A percentile compares a stretch with the other conserved stretches of the same genome.
Conservation (phyloP, 1,140 invertebrate species). For the Fopius arisanus region DNA sequence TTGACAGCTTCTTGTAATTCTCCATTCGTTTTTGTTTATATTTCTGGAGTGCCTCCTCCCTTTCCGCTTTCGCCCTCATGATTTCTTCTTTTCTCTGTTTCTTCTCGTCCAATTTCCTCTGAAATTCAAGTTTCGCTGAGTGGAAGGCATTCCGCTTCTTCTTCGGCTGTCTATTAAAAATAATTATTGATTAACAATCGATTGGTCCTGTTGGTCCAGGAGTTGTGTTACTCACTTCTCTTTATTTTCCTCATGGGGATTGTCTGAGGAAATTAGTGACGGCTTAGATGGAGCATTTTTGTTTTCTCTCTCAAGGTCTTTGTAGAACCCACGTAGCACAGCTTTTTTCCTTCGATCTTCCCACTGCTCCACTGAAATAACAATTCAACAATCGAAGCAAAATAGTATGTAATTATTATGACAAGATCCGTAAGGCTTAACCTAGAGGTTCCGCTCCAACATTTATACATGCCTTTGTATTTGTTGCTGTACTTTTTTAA, state of each 20-base stretch:
- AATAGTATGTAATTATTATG: not conserved
- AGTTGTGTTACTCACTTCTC: conserved; percentile 18
- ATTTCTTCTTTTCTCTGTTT: conserved; percentile 63
- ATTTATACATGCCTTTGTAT: conserved; percentile 63
- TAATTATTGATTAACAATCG: conserved; percentile 9
- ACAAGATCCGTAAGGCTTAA: not conserved
- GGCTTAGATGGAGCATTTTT: conserved; percentile 30
- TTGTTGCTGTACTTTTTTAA: conserved; percentile 74
- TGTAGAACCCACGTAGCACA: conserved; percentile 66
- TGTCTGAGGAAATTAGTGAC: not conserved
- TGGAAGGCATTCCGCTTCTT: conserved; percentile 60
- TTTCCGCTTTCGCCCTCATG: conserved; percentile 65
- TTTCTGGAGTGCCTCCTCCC: conserved; percentile 69
- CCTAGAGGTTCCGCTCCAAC: conserved; percentile 38
- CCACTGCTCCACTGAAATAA: conserved; percentile 68
- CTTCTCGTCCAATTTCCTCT: conserved; percentile 68
- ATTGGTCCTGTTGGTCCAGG: not conserved
- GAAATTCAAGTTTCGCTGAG: conserved; percentile 67
- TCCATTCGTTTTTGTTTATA: conserved; percentile 74
- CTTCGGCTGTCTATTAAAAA: conserved; percentile 21
- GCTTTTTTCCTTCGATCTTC: conserved; percentile 69
- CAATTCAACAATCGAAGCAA: conserved; percentile 17
- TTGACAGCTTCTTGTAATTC: conserved; percentile 73
- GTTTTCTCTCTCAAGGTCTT: conserved; percentile 65
- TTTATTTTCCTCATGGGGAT: conserved; percentile 13